Base-by-base conservation (phyloP, 2,113 vertebrate genomes). In the Corythoichthys intestinalis region DNA sequence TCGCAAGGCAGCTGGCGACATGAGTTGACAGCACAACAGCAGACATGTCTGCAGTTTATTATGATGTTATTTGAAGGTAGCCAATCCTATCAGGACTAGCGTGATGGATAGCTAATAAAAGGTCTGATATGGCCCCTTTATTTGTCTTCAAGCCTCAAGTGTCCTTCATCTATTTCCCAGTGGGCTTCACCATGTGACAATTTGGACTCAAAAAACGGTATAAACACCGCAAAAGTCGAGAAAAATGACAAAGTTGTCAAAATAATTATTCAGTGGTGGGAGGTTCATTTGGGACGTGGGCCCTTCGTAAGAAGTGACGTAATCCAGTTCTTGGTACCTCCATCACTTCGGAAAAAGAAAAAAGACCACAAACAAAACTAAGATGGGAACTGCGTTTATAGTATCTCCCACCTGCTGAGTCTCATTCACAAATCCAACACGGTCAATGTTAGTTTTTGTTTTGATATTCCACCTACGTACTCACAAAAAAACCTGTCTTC, bases 11-110 rank as follows among this genome's bases (percentile, higher is more conserved):
- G 69, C 83, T 70, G 74, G 82, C 67, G 69, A 73, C 76, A 50
- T 72, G 75, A 80, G 50, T 74, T 79, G 78, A 83, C 77, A 77
- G 80, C 69, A 66, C 77, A 59, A 52, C 80, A 66, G 37, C 48
- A 70, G 72, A 71, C 79, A 79, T 74, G 77, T 86, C 81, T 85
- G 80, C 48, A 58, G 67, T 88, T 85, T 86, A 85, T 79, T 76
- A 72, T 60, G 79, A 69, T n/a, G 58, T 69, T 58, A 37, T 58
- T 58, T 58, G 68, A 72, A 49, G 47, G 78, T 59, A 72, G 67
- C 71, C 46, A 49, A 64, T 62, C 71, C 71, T 76, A 73, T 83
- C 79, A 75, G 57, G 48, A 39, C 61, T 47, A 3, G 20, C 7
- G 41, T 74, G 70, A 73, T 73, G 76, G 56, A 80, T 83, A 74